Percentiles rank a stretch among this genome's conserved stretches.
Evolutionary conservation across 2,113 vertebrate genomes (phyloP).

Genomic region (Rhinichthys klamathensis): DNA sequence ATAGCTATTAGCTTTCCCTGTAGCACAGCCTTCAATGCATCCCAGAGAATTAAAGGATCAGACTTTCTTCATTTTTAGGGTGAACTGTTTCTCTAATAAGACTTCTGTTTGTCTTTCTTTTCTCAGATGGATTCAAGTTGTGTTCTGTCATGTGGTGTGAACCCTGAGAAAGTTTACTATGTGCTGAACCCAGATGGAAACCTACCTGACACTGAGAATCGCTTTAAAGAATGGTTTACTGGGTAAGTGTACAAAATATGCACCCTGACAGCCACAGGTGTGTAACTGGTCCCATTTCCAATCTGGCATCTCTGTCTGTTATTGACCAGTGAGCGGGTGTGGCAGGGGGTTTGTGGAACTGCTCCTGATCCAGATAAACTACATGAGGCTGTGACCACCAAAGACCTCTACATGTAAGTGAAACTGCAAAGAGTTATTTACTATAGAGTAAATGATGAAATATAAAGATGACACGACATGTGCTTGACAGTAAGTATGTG

Average conservation of each 20-base stretch:
- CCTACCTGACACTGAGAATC: slow-evolving; percentile 80
- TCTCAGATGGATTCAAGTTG: slow-evolving; percentile 69
- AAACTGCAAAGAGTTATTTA: not conserved
- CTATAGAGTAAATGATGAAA: not conserved
- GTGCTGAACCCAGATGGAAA: slow-evolving; percentile 88
- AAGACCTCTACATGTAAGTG: slow-evolving; percentile 92
- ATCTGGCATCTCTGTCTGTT: not conserved
- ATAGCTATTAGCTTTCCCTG: no score
- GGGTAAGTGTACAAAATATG: slow-evolving; percentile 73
- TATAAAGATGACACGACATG: not conserved
- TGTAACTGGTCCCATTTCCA: not conserved
- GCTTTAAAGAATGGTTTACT: slow-evolving; percentile 85
- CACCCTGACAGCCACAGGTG: not conserved
- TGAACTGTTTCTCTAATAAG: not conserved
- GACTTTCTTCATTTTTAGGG: not conserved
- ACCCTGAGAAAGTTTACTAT: slow-evolving; percentile 81
- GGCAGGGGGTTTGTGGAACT: slow-evolving; percentile 83
- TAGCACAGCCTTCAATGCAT: no score
- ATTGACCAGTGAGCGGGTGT: slow-evolving; percentile 76
- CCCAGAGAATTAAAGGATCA: no score
- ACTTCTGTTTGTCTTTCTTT: not conserved
- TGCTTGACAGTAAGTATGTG: not conserved
- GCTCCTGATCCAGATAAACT: slow-evolving; percentile 77
- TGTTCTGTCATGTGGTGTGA: slow-evolving; percentile 78
- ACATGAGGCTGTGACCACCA: slow-evolving; percentile 78